phyloP scores from a whole-genome alignment of 2,113 vertebrate species.

The Psammodynastes pulverulentus region DNA sequence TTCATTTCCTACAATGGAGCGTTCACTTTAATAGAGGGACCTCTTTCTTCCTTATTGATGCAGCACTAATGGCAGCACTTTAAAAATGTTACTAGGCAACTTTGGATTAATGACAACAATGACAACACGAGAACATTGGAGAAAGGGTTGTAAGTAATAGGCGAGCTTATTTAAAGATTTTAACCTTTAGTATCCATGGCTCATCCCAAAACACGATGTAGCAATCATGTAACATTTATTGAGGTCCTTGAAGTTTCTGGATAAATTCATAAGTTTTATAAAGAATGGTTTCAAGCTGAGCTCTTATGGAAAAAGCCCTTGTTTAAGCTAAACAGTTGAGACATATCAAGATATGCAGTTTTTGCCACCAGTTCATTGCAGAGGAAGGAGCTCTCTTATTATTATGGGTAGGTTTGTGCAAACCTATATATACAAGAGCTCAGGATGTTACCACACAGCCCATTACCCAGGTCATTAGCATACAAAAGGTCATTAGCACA shows the following conservation, averaged over 20 bases:
- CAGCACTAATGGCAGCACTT: background rate
- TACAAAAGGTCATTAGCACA: too few species aligned
- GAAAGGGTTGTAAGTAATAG: background rate
- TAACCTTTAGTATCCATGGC: background rate
- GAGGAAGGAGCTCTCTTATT: background rate
- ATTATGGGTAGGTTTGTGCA: background rate
- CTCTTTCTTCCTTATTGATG: background rate
- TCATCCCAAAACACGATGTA: background rate
- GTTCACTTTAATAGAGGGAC: background rate
- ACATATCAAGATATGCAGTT: background rate
- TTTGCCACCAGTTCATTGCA: background rate
- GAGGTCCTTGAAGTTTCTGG: background rate
- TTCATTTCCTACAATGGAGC: background rate
- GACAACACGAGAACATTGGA: background rate
- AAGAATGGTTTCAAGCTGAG: background rate
- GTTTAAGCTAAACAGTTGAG: background rate
- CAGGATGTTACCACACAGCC: too few species aligned
- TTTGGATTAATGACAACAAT: background rate
- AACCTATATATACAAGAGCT: too few species aligned
- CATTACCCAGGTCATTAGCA: too few species aligned
- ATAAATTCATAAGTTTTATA: background rate
- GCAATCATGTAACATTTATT: background rate
- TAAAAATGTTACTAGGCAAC: conserved; percentile 7
- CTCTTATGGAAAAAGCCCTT: background rate
- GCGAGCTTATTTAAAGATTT: background rate